Conservation (phyloP, 2,888 invertebrate species). For the Keiferia lycopersicella region DNA sequence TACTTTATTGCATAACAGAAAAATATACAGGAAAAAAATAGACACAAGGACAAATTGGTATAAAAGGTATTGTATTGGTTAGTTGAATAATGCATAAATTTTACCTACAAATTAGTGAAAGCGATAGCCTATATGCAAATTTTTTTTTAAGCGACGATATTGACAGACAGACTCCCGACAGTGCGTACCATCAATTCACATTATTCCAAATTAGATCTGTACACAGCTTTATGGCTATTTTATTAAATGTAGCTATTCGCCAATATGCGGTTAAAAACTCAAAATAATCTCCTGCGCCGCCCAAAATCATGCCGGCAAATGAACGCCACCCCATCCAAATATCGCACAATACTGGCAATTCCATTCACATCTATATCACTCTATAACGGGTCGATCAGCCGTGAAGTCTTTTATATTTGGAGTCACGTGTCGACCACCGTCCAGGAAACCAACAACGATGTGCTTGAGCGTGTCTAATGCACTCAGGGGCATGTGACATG, state of each 20-base stretch:
- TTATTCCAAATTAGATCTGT: not conserved
- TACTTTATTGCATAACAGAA: too few species aligned
- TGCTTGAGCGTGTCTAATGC: conserved; percentile 77
- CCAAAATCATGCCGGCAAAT: conserved; percentile 41
- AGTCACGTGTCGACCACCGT: conserved; percentile 74
- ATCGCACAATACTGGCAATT: conserved; percentile 76
- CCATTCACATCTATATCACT: conserved; percentile 74
- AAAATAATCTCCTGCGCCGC: conserved; percentile 24
- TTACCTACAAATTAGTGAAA: too few species aligned
- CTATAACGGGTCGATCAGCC: conserved; percentile 71
- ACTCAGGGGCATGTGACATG: conserved; percentile 74
- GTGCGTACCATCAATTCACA: too few species aligned
- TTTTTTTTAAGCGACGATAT: too few species aligned
- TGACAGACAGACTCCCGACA: too few species aligned
- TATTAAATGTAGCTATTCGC: not conserved
- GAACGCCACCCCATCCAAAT: conserved; percentile 53
- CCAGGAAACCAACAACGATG: conserved; percentile 73
- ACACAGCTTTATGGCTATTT: too few species aligned
- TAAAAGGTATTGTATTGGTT: too few species aligned
- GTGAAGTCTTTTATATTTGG: conserved; percentile 77
- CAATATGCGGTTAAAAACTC: not conserved
- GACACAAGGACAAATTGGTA: too few species aligned
- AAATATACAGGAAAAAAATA: too few species aligned
- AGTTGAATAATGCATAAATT: too few species aligned
- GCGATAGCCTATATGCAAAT: too few species aligned